These are phyloP conservation scores for Isoperla grammatica DNA, from an alignment of 2,888 invertebrate species.

Conservation along the genomic window DNA sequence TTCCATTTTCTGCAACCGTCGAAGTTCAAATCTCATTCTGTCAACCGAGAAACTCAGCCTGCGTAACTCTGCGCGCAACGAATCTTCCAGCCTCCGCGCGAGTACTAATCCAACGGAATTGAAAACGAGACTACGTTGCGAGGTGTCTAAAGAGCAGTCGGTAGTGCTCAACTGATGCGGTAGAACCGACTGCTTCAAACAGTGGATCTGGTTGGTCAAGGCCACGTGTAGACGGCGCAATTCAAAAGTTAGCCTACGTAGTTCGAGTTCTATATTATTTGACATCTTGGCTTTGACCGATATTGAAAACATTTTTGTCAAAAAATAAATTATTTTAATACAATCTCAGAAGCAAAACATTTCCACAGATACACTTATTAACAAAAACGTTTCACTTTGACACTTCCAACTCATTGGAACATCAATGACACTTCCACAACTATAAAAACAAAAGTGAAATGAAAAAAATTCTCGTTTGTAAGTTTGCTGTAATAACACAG, in stretches of 20 bases:
- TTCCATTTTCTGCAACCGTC: conserved; percentile 10
- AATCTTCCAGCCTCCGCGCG: conserved; percentile 20
- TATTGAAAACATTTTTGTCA: too few relatives aligned
- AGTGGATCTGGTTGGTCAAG: conserved; percentile 31
- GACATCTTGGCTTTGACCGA: too few relatives aligned
- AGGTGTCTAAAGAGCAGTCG: background rate
- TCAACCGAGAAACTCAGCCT: conserved; percentile 19
- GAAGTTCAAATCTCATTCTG: background rate
- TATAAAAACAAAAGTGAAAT: background rate
- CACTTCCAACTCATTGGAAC: too few relatives aligned
- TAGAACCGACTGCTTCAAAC: conserved; percentile 24
- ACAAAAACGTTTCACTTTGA: too few relatives aligned
- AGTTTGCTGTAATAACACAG: background rate
- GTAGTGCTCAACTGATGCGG: background rate
- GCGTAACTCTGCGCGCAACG: conserved; percentile 23
- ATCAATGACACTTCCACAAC: too few relatives aligned
- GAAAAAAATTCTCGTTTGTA: background rate
- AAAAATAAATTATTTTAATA: too few relatives aligned
- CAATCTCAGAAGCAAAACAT: too few relatives aligned
- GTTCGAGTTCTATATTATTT: conserved; percentile 11
- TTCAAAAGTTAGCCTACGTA: conserved; percentile 27
- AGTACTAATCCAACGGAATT: conserved; percentile 17
- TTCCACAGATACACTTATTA: too few relatives aligned
- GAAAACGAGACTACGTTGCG: background rate
- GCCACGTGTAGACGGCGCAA: conserved; percentile 30